These are phyloP conservation scores for Cremastobaeus sp. DNA, from an alignment of 2,888 invertebrate genomes.

Conservation along the genomic window DNA sequence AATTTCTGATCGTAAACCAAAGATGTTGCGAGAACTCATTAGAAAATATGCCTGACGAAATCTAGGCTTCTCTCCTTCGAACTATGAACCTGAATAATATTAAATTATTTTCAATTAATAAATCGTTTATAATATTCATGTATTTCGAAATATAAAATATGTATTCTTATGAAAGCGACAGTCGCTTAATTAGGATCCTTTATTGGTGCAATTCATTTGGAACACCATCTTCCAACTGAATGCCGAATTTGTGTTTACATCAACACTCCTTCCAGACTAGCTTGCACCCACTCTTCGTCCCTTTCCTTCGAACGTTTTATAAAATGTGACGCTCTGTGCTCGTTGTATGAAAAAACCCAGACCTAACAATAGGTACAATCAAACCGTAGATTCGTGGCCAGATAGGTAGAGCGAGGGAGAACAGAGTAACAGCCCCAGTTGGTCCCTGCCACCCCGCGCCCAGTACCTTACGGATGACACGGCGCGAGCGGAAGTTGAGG, in stretches of 20 bases:
- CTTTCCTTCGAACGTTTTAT: slow-evolving; percentile 14
- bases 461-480: slow-evolving; percentile 8
- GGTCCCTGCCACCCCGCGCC: slow-evolving; percentile 8
- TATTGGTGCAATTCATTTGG: too few species aligned
- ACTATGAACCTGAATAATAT: too few species aligned
- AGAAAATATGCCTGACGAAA: too few species aligned
- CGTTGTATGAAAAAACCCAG: slow-evolving; percentile 29
- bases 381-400: slow-evolving; percentile 52
- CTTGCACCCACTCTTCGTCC: neutral
- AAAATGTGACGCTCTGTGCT: slow-evolving; percentile 13
- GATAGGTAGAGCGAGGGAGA: slow-evolving; percentile 36
- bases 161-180: too few species aligned
- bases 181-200: too few species aligned
- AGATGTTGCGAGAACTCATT: too few species aligned
- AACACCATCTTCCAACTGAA: slow-evolving; percentile 26
- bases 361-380: slow-evolving; percentile 52
- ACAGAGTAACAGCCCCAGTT: slow-evolving; percentile 2
- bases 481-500: slow-evolving; percentile 42
- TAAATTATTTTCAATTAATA: too few species aligned
- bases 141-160: too few species aligned
- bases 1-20: too few species aligned
- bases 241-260: slow-evolving; percentile 40
- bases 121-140: too few species aligned
- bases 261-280: too few species aligned
- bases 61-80: too few species aligned